Conservation (phyloP, 2,113 vertebrate species). For the Nothocercus nigrocapillus region DNA sequence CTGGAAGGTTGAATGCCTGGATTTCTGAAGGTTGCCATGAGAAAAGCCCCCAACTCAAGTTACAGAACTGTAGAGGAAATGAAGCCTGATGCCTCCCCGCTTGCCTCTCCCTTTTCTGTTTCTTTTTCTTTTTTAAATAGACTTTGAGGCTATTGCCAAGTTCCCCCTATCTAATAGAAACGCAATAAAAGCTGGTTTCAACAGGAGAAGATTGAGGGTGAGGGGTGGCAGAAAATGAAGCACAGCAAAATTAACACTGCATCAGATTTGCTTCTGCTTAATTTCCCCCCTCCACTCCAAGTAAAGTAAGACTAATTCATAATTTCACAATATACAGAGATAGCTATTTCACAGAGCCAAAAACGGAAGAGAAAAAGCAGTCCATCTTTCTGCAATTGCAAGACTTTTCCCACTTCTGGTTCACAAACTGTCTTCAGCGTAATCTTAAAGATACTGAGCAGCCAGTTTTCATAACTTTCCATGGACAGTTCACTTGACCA, state of each 20-base stretch:
- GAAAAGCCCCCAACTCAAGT: not conserved
- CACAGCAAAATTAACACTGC: not conserved
- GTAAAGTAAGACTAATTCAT: not conserved
- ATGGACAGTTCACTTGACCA: not conserved
- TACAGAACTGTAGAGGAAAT: not conserved
- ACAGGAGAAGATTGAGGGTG: not conserved
- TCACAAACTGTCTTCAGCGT: not conserved
- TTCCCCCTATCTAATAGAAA: not conserved
- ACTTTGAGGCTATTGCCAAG: not conserved
- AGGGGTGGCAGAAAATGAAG: not conserved
- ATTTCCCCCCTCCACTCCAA: not conserved
- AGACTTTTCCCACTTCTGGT: not conserved
- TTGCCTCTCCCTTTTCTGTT: fast-evolving
- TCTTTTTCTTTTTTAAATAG: not conserved
- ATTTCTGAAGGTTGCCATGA: not conserved
- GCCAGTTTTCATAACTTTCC: not conserved
- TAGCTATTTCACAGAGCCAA: not conserved
- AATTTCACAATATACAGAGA: not conserved
- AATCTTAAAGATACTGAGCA: not conserved
- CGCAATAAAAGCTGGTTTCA: not conserved
- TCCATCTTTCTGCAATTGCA: not conserved
- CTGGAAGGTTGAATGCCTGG: not conserved
- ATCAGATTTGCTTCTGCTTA: not conserved
- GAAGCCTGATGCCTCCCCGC: not conserved
- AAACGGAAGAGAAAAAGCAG: not conserved